Evolutionary conservation across 2,797 vertebrate genomes (phyloP), one percentile per base, ranked within the genome.

Genomic region (Psittacula echo): DNA sequence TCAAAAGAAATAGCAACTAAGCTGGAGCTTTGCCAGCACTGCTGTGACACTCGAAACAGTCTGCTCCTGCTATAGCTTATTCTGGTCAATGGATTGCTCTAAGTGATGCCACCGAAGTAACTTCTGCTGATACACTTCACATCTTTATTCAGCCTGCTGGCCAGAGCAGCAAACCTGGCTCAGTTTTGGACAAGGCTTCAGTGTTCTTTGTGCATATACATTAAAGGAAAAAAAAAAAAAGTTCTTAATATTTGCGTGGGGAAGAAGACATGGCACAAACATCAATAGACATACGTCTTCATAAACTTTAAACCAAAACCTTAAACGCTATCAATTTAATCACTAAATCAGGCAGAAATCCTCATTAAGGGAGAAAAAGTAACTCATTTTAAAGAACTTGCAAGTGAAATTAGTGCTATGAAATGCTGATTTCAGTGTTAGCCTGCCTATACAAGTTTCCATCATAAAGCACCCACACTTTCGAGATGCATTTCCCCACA

Each of bases 341-440:
- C 71, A 90, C 45, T 90, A 62, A 82, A 91, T 87, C 45, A 61
- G 39, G 76, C 75, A 89, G 53, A 93, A 94, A 77, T 75, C 48
- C 78, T 92, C 61, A 71, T 83, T 92, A 89, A 47, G 34, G 27
- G 32, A 92, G 64, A 71, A 91, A 87, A 89, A 41, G 37, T 58
- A 86, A 75, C 66, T 84, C 0, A 3, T 88, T 87, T 74, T 74
- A 45, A 85, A 83, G 61, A 90, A n/a, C 82, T 85, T 77, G 56
- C 68, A 95, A 94, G 56, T 85, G 26, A 89, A 93, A 83, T 67
- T 18, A 77, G 32, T 47, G 75, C 72, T 85, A 74, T 45, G 74
- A 95, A 96, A 93, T 85, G 78, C 75, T 93, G 75, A 83, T 92
- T 85, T 87, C 64, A 53, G 72, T 44, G 21, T 74, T 89, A 74